Percentiles rank a stretch among this genome's conserved stretches.
Conservation (phyloP, 2,113 vertebrate species). For the Leucoraja erinaceus region DNA sequence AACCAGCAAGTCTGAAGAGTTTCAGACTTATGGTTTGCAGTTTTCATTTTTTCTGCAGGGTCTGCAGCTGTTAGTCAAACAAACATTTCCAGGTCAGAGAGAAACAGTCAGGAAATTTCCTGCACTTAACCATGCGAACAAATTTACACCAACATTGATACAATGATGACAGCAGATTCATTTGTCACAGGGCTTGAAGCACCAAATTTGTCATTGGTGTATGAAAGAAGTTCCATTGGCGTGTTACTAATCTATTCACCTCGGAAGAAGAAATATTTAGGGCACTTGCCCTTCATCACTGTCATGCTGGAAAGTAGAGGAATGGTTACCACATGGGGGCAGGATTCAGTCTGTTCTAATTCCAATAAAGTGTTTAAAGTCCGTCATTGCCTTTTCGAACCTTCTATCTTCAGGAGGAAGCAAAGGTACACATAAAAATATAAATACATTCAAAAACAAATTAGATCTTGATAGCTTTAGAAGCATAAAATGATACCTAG, state of each 20-base stretch:
- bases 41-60: background rate
- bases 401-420: background rate
- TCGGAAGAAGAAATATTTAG: background rate
- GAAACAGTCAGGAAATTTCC: constrained; percentile 32
- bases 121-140: constrained; percentile 13
- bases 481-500: background rate
- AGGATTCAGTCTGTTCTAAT: background rate
- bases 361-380: no score
- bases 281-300: background rate
- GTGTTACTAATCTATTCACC: background rate
- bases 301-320: background rate
- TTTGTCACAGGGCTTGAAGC: background rate
- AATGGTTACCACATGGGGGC: background rate
- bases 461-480: background rate
- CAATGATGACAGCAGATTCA: constrained; percentile 1
- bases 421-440: constrained; percentile 2
- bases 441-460: background rate
- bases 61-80: background rate
- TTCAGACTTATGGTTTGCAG: background rate
- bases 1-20: background rate
- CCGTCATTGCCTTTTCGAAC: background rate
- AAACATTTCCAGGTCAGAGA: constrained; percentile 20
- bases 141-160: background rate
- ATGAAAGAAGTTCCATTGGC: background rate
- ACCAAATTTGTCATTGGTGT: background rate